A percentile compares a stretch with the other conserved stretches of the same genome.
phyloP scores from a whole-genome alignment of 2,113 vertebrate species.

The Pangasianodon hypophthalmus region DNA sequence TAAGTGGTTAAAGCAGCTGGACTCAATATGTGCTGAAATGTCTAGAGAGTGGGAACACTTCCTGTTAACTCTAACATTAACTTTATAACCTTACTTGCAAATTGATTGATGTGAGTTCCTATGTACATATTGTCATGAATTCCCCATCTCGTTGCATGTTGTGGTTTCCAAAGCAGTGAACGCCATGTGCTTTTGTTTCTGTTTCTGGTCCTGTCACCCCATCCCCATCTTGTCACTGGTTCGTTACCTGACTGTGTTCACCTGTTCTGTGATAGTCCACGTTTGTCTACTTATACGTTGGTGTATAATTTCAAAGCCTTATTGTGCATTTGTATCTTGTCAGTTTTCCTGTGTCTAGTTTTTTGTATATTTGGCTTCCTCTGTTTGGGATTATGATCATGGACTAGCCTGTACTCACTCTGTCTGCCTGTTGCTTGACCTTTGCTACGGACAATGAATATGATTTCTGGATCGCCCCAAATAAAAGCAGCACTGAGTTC shows the following conservation, averaged over 20 bases:
- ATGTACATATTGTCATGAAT: not conserved
- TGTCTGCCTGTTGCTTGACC: not conserved
- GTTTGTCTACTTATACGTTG: not conserved
- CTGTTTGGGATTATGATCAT: not conserved
- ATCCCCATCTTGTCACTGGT: not conserved
- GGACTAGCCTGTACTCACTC: not conserved
- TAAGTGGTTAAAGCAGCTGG: not conserved
- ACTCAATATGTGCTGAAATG: not conserved
- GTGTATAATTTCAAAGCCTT: not conserved
- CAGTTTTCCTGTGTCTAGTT: not conserved
- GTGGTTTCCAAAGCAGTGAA: not conserved
- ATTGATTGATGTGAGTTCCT: not conserved
- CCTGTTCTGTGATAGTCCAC: not conserved
- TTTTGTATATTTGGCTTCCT: not conserved
- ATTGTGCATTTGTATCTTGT: not conserved
- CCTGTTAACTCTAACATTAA: not conserved
- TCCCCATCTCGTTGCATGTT: not conserved
- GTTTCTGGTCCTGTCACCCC: not conserved
- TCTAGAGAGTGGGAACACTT: not conserved
- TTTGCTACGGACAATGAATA: not conserved
- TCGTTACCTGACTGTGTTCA: not conserved
- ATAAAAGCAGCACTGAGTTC: not conserved
- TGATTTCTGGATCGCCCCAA: not conserved
- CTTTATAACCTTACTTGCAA: not conserved
- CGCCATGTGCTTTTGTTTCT: not conserved